Base-by-base conservation (phyloP, 2,797 vertebrate species). In the Agapornis canus region DNA sequence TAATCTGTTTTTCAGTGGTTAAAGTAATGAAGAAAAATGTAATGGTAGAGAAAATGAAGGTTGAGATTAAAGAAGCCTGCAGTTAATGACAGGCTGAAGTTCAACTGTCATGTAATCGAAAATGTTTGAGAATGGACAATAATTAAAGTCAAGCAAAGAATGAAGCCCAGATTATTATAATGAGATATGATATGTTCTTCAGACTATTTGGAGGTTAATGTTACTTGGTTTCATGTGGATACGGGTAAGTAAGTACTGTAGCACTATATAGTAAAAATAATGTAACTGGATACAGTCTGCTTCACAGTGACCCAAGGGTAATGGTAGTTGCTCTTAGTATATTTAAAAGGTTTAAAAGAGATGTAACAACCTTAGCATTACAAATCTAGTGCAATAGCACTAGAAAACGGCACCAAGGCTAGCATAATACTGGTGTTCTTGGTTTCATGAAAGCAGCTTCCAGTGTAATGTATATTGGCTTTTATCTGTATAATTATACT, bases 131-230 rank as follows among this genome's bases (percentile, higher is more conserved):
- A 96, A 96, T 93, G 94, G 96, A 96, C 97, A 97, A 97, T 97
- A 98, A 98, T 98, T 98, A 97, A 97, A 97, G 95, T 82, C 96
- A 96, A 95, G 94, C 94, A 96, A 97, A 95, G 96, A 94, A 96
- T 92, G 78, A 90, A 95, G 90, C 97, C 94, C 92, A 93, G 96
- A 97, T 97, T 97, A 97, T 97, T 95, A 96, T 90, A 96, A 95
- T 93, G 92, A 95, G 94, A 90, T 94, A 89, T 56, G 73, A 73
- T 77, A 63, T 54, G 77, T 86, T 96, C 92, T 95, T 92, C 92
- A 86, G 90, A 89, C 95, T 95, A 63, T 92, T 85, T 93, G 80
- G 95, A 97, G 97, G 97, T 98, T 97, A 98, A 94, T 96, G 95
- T 96, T 94, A 97, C 96, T 98, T 95, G 85, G 94, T 97, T 97